Evolutionary conservation across 2,113 vertebrate genomes (phyloP).

Genomic region (Rhadina sibilatrix): DNA sequence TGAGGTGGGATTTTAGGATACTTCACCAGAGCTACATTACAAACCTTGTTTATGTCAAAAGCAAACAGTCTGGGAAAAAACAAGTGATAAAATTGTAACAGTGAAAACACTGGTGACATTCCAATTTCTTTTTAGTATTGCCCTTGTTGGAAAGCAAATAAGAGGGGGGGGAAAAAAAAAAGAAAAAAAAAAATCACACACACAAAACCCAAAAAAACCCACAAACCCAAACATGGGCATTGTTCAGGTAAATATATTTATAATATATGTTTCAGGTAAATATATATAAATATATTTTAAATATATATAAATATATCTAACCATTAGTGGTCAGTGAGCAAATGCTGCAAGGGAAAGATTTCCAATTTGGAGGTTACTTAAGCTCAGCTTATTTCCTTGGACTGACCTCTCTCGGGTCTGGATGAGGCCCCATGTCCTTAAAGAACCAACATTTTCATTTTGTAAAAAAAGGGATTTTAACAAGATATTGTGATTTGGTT

Average conservation of each 20-base stretch:
- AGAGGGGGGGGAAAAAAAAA: rapidly evolving
- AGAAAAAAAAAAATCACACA: rapidly evolving
- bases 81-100: neutral
- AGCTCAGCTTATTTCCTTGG: neutral
- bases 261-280: no score
- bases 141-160: neutral
- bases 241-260: neutral
- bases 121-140: neutral
- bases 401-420: neutral
- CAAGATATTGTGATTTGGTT: neutral
- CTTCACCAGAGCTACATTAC: neutral
- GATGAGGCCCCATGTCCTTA: neutral
- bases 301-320: neutral
- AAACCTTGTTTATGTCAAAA: neutral
- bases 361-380: neutral
- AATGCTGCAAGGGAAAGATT: neutral
- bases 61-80: neutral
- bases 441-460: neutral
- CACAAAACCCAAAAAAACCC: no score
- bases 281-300: no score
- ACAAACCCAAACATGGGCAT: rapidly evolving
- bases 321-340: neutral
- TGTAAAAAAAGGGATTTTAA: neutral
- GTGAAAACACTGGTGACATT: neutral
- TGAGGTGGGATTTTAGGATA: neutral